Percentiles rank a stretch among this genome's conserved stretches.
These are phyloP conservation scores for Hirundichthys speculiger DNA, from an alignment of 2,113 vertebrate species.

Conservation along the genomic window DNA sequence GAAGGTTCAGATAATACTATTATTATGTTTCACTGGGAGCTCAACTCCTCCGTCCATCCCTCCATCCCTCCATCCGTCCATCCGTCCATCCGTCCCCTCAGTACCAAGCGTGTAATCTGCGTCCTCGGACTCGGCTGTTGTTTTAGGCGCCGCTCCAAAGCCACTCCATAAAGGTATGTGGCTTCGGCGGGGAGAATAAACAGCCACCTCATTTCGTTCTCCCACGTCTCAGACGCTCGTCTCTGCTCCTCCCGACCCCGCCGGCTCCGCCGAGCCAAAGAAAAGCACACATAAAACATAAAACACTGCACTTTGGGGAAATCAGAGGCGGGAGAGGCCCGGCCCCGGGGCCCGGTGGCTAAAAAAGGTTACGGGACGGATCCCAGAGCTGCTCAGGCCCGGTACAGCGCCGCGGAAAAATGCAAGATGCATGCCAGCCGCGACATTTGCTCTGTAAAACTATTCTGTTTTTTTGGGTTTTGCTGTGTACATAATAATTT, in stretches of 20 bases:
- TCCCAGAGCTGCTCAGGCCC: constrained; percentile 23
- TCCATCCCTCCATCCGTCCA: constrained; percentile 15
- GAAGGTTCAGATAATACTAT: no score
- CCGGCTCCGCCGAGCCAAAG: constrained; percentile 49
- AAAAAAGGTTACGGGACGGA: constrained; percentile 49
- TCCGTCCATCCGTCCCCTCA: constrained; percentile 28
- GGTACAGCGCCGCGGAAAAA: constrained; percentile 27
- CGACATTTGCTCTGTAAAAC: constrained; percentile 8
- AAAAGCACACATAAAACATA: constrained; percentile 72
- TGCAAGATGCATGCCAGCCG: constrained; percentile 13
- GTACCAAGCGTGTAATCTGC: constrained; percentile 56
- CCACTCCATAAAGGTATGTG: constrained; percentile 78
- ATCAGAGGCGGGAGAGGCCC: constrained; percentile 59
- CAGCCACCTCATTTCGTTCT: constrained; percentile 76
- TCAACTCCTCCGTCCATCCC: constrained; percentile 25
- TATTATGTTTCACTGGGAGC: constrained; percentile 53
- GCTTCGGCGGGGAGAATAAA: constrained; percentile 72
- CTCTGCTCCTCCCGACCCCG: constrained; percentile 68
- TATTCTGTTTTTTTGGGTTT: not conserved
- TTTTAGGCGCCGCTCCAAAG: constrained; percentile 75
- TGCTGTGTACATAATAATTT: not conserved
- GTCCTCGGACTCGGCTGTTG: constrained; percentile 70
- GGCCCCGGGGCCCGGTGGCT: constrained; percentile 17
- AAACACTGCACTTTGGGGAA: constrained; percentile 73
- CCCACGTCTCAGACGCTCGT: constrained; percentile 62